Conservation (phyloP, 1,140 invertebrate genomes). For the Saxidomus purpurata region DNA sequence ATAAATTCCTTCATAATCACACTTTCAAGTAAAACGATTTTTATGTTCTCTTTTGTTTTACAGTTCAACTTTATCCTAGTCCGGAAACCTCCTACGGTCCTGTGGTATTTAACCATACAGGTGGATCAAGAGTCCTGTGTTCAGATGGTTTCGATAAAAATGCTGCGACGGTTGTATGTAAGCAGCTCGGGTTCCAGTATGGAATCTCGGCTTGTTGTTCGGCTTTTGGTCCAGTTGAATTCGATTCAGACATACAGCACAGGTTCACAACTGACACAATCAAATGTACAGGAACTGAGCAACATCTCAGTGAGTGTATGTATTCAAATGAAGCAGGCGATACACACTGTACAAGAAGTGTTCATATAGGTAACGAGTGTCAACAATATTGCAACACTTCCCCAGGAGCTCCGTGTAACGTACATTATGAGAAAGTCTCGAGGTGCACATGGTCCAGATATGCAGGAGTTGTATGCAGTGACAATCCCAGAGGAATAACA, state of each 20-base stretch:
- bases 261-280: neutral
- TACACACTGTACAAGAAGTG: too few species aligned
- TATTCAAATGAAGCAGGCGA: neutral
- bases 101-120: constrained; percentile 35
- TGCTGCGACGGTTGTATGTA: constrained; percentile 68
- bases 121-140: constrained; percentile 31
- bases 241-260: neutral
- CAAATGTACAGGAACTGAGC: constrained; percentile 35
- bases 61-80: constrained; percentile 55
- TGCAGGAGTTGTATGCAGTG: too few species aligned
- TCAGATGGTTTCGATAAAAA: constrained; percentile 47
- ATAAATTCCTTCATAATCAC: too few species aligned
- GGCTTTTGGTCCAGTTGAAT: constrained; percentile 35
- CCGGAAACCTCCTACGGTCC: constrained; percentile 36
- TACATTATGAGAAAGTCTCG: too few species aligned
- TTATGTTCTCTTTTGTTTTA: neutral
- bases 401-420: too few species aligned
- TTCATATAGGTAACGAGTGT: too few species aligned
- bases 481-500: too few species aligned
- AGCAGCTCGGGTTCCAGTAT: constrained; percentile 53
- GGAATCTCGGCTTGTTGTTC: constrained; percentile 68
- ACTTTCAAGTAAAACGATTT: too few species aligned
- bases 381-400: too few species aligned
- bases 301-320: constrained; percentile 21
- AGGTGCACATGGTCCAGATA: too few species aligned